Conservation (phyloP, 2,888 invertebrate species). For the Clunio marinus region DNA sequence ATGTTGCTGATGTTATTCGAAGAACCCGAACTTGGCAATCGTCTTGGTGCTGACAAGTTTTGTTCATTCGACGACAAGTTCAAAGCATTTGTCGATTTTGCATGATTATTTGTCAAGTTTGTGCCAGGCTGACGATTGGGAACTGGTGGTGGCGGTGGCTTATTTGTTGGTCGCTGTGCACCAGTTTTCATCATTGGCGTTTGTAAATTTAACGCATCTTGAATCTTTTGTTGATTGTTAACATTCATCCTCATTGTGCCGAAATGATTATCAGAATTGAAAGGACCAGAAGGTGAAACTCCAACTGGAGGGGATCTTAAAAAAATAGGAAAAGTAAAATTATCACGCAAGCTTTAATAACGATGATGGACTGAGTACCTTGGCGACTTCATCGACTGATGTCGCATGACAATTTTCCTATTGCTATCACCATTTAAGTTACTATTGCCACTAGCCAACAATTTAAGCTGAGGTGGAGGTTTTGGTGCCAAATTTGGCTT, state of each 20-base stretch:
- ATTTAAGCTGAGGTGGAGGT: slow-evolving; percentile 59
- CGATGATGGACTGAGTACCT: too few species aligned
- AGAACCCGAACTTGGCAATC: slow-evolving; percentile 30
- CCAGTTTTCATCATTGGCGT: slow-evolving; percentile 45
- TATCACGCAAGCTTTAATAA: too few species aligned
- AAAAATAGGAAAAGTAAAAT: slow-evolving; percentile 13
- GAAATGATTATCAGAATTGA: slow-evolving; percentile 48
- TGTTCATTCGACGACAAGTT: neutral
- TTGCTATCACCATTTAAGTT: slow-evolving; percentile 44
- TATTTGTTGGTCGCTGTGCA: slow-evolving; percentile 48
- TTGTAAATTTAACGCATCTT: slow-evolving; percentile 30
- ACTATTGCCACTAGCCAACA: slow-evolving; percentile 44
- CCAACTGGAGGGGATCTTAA: slow-evolving; percentile 50
- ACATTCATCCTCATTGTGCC: slow-evolving; percentile 48
- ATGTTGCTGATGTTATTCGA: slow-evolving; percentile 26
- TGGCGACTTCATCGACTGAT: slow-evolving; percentile 81
- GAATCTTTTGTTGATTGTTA: slow-evolving; percentile 12
- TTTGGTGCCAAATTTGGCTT: slow-evolving; percentile 82
- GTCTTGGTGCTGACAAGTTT: slow-evolving; percentile 2
- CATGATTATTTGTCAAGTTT: slow-evolving; percentile 46
- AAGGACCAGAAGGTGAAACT: slow-evolving; percentile 44
- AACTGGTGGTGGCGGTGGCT: slow-evolving; percentile 52
- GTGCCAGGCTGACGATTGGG: slow-evolving; percentile 50
- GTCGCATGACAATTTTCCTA: slow-evolving; percentile 59
- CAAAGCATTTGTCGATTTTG: slow-evolving; percentile 36